A percentile compares a stretch with the other conserved stretches of the same genome.
These are phyloP conservation scores for Poecilobothrus nobilitatus DNA, from an alignment of 2,888 invertebrate genomes.

Conservation along the genomic window DNA sequence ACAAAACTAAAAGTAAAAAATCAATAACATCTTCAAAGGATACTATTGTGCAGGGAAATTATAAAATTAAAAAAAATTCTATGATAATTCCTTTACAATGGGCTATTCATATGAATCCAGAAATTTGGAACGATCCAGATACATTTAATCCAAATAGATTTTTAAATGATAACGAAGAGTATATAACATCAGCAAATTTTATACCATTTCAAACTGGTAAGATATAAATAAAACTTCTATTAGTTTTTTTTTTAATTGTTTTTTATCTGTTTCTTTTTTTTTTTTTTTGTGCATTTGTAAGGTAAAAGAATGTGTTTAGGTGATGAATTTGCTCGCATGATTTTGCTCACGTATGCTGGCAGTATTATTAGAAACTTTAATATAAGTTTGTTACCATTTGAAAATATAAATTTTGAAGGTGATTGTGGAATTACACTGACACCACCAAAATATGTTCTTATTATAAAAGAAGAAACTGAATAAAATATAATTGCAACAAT, in stretches of 20 bases:
- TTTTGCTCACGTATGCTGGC: slow-evolving; percentile 55
- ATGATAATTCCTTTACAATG: slow-evolving; percentile 75
- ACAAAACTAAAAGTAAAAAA: slow-evolving; percentile 1
- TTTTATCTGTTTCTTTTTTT: background rate
- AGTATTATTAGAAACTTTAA: slow-evolving; percentile 53
- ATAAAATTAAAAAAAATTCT: slow-evolving; percentile 56
- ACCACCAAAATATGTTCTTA: slow-evolving; percentile 52
- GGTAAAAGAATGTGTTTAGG: slow-evolving; percentile 81
- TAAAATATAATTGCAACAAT: background rate
- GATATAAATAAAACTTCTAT: slow-evolving; percentile 12
- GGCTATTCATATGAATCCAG: slow-evolving; percentile 67
- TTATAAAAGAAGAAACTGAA: background rate
- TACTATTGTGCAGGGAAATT: slow-evolving; percentile 39
- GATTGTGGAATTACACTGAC: slow-evolving; percentile 66
- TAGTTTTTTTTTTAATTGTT: background rate
- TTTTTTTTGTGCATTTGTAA: slow-evolving; percentile 32
- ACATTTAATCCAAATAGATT: slow-evolving; percentile 62
- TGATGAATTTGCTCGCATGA: slow-evolving; percentile 70
- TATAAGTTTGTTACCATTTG: slow-evolving; percentile 40
- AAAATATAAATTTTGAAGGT: slow-evolving; percentile 54
- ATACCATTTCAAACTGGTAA: slow-evolving; percentile 77
- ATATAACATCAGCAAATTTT: slow-evolving; percentile 58
- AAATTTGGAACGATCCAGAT: slow-evolving; percentile 59
- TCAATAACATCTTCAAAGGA: background rate
- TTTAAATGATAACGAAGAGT: slow-evolving; percentile 53